Evolutionary conservation across 64 coral and sea anemone species (phyloP).

Genomic region (Orbicella faveolata): DNA sequence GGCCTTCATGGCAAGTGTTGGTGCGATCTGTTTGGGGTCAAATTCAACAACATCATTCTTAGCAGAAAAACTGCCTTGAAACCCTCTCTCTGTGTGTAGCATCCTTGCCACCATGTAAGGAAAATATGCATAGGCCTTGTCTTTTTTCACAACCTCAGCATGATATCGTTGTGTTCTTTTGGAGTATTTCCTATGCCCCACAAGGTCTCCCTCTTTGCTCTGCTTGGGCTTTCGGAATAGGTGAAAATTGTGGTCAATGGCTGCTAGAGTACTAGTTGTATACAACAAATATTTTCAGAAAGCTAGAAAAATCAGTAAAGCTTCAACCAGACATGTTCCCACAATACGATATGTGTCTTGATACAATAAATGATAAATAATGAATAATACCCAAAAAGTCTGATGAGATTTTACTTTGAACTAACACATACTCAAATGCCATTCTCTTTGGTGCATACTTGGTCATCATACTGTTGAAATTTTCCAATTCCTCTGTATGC

Average conservation of each 20-base stretch:
- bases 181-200: constrained; percentile 22
- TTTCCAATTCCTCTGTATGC: constrained; percentile 66
- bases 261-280: constrained; percentile 41
- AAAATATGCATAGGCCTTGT: no score
- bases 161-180: constrained; percentile 35
- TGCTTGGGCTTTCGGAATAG: constrained; percentile 14
- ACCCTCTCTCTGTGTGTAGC: not conserved
- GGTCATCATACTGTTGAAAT: constrained; percentile 67
- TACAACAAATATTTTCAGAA: constrained; percentile 40
- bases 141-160: constrained; percentile 46
- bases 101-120: constrained; percentile 34
- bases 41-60: constrained; percentile 10
- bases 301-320: constrained; percentile 28
- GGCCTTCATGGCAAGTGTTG: constrained; percentile 36
- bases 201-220: not conserved
- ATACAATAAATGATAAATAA: no score
- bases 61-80: constrained; percentile 4
- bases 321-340: not conserved
- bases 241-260: constrained; percentile 55
- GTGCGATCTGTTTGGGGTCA: constrained; percentile 69
- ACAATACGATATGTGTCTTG: no score
- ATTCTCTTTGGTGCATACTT: constrained; percentile 77
- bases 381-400: not conserved
- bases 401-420: constrained; percentile 1
- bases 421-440: constrained; percentile 68